A percentile compares a stretch with the other conserved stretches of the same genome.
Conservation (phyloP, 2,113 vertebrate species). For the Platycercus adscitus region DNA sequence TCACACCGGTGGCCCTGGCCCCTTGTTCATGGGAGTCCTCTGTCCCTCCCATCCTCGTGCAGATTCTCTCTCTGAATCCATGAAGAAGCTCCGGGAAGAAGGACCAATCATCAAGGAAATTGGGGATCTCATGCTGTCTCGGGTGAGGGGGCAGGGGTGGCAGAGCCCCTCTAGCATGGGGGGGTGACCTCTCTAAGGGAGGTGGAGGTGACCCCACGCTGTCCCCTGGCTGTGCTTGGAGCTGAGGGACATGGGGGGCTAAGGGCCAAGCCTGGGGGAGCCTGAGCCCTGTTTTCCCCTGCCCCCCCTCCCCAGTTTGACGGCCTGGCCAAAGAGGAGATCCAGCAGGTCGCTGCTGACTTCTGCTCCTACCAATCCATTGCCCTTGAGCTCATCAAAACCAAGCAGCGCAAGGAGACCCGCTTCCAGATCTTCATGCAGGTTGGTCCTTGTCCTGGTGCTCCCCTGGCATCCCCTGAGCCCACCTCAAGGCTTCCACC, state of each 20-base stretch:
- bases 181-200: not conserved
- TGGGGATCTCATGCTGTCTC: slow-evolving; percentile 88
- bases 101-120: slow-evolving; percentile 87
- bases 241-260: not conserved
- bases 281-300: fast-evolving
- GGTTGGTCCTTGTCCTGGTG: not conserved
- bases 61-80: slow-evolving; percentile 89
- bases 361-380: slow-evolving; percentile 90
- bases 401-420: slow-evolving; percentile 90
- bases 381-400: slow-evolving; percentile 91
- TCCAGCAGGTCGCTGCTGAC: slow-evolving; percentile 86
- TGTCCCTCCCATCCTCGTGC: not conserved
- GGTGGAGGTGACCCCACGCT: not conserved
- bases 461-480: no score
- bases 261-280: not conserved
- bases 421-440: slow-evolving; percentile 87
- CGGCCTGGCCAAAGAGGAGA: slow-evolving; percentile 84
- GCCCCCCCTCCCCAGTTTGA: slow-evolving; percentile 79
- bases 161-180: no score
- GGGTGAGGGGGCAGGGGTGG: slow-evolving; percentile 70
- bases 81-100: slow-evolving; percentile 87
- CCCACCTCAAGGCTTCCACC: fast-evolving
- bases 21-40: fast-evolving
- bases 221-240: not conserved
- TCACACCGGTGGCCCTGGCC: fast-evolving